Base-by-base conservation (phyloP, 1,140 invertebrate genomes). In the Phocides pigmalion region DNA sequence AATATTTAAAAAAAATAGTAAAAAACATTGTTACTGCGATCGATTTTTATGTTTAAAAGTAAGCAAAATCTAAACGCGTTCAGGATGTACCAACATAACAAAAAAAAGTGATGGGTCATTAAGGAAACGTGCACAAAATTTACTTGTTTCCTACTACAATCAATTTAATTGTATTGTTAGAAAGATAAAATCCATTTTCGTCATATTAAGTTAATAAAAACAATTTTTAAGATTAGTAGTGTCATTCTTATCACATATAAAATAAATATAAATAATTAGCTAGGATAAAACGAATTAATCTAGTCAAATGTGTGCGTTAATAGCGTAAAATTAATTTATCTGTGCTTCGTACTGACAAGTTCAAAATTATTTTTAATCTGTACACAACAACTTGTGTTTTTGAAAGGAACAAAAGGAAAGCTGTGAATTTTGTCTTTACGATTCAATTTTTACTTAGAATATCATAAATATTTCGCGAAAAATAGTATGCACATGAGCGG, bases 401-500 rank as follows among this genome's bases (percentile, higher is more conserved):
- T 51, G 32, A 51, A 37, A 51, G 32, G 28, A n/a, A 37, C 3
- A 39, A 32, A 32, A 32, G 28, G 28, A 32, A 32, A 32, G 28
- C 28, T 32, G 28, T 32, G 28, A 11, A 32, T 11, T 1, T 3
- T 32, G 8, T 11, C 28, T 22, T n/a, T 32, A 32, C 28, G 2
- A 32, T 32, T 32, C 9, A 11, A 41, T 41, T 41, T 15, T 16
- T 14, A 41, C 5, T 14, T 12, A 41, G 15, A 15, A 42, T 17
- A 42, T 42, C 16, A 42, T 0, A 0, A 37, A 37, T 47, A 22
- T 44, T 47, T n/a, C 20, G 11, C 20, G 32, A 28, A 25, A 46
- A 16, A 41, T 61, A 78, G 64, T 47, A 84, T 86, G 76, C 79
- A 85, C 62, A 82, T 88, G 81, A 85, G 76, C 66, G 77, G 80